These are phyloP conservation scores for Myopa tessellatipennis DNA, from an alignment of 2,888 invertebrate genomes.

Conservation along the genomic window DNA sequence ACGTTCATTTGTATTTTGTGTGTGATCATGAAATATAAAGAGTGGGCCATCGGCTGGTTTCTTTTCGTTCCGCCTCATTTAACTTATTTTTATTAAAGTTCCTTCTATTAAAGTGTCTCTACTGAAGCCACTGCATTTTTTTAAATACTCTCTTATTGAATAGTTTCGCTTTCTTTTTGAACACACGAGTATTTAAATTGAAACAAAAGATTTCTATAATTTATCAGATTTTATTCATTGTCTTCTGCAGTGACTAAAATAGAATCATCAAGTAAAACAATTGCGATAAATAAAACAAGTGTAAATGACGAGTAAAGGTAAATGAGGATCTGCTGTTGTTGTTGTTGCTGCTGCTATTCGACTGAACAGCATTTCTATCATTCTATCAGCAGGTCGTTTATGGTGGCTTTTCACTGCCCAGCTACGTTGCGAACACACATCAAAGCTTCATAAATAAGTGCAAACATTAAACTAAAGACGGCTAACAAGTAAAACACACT, in stretches of 20 bases:
- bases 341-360: not conserved
- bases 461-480: too few species aligned
- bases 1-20: not conserved
- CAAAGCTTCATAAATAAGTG: not conserved
- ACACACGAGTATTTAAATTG: not conserved
- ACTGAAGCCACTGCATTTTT: too few species aligned
- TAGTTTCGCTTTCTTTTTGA: too few species aligned
- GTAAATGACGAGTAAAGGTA: not conserved
- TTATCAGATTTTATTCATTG: constrained; percentile 9
- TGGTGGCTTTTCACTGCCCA: not conserved
- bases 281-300: not conserved
- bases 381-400: too few species aligned
- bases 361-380: too few species aligned
- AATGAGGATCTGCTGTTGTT: constrained; percentile 20
- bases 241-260: not conserved
- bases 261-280: constrained; percentile 17
- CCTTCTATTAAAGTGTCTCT: too few species aligned
- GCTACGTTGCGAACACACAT: not conserved
- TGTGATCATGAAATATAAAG: not conserved
- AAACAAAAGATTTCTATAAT: not conserved
- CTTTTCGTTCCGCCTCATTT: too few species aligned
- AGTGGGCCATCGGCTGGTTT: not conserved
- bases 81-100: too few species aligned
- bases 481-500: constrained; percentile 10
- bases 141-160: too few species aligned